A percentile compares a stretch with the other conserved stretches of the same genome.
phyloP scores from a whole-genome alignment of 2,113 vertebrate species.

The Tonatia bakeri region DNA sequence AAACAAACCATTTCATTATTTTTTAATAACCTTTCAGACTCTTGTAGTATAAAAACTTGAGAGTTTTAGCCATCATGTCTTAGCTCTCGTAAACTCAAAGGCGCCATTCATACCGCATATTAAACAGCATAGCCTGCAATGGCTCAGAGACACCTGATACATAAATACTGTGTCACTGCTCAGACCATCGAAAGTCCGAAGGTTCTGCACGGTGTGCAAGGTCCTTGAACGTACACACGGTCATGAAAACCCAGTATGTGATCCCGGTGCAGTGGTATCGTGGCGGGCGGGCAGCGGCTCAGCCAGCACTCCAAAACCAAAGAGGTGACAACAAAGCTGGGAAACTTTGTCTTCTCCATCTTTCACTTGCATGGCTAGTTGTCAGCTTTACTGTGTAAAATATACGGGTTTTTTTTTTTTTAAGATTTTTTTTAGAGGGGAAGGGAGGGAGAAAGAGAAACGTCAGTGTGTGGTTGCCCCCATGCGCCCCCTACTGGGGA shows the following conservation, averaged over 20 bases:
- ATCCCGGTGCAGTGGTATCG: neutral
- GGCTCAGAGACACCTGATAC: neutral
- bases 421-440: too few species aligned
- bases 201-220: neutral
- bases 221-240: neutral
- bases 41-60: neutral
- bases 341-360: neutral
- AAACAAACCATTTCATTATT: slow-evolving; percentile 11
- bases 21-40: neutral
- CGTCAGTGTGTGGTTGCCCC: too few species aligned
- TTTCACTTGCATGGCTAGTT: neutral
- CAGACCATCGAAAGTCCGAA: neutral
- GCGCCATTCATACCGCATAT: neutral
- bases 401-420: neutral
- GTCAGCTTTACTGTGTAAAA: neutral
- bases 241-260: neutral
- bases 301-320: neutral
- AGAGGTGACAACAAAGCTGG: slow-evolving; percentile 36
- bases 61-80: neutral
- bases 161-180: neutral
- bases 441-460: too few species aligned
- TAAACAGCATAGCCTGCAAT: neutral
- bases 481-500: too few species aligned
- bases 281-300: neutral
- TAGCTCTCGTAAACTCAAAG: neutral